Evolutionary conservation across 2,113 vertebrate genomes (phyloP), one percentile per base, ranked within the genome.

Genomic region (Notarius lentiginosus): DNA sequence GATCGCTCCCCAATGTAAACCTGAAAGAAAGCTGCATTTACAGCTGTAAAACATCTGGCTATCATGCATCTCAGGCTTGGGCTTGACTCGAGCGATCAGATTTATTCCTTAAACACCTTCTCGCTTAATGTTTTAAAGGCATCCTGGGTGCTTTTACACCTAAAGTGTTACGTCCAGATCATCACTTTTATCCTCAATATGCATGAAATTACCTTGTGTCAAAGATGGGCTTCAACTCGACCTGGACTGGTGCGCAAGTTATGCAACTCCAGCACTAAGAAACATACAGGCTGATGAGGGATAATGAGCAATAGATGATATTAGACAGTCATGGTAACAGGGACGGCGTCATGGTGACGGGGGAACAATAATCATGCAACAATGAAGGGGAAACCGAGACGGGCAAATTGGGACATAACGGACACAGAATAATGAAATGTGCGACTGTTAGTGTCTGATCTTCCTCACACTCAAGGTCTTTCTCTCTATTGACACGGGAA

Each of bases 401-500:
- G 73, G 49, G 73, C 6, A 77, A 77, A 53, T 7, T 1, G 12
- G 24, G n/a, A 20, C 20, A 75, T 34, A 51, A 18, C 18, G 22
- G 41, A 49, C 7, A 22, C 8, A 22, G 17, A 73, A 22, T 73
- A 47, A 49, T 41, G 41, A 22, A 73, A 47, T 11, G 34, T 22
- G 20, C 9, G 9, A 72, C 18, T 9, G 41, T 10, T 6, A n/a
- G 49, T 0, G 3, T 76, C 51, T 12, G 22, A 76, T 5, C 72
- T 11, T 24, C 11, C 20, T 34, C 34, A 47, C 41, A 51, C 72
- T 41, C 2, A 18, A 73, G 17, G 47, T 72, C 66, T 30, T 20
- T 85, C 68, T 66, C 81, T 76, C 41, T 41, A 41, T 4, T 41
- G 79, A 73, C 83, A 81, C 73, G 76, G 77, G 63, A 34, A 66